Percentiles rank a stretch among this genome's conserved stretches.
phyloP scores from a whole-genome alignment of 2,797 vertebrate species.

The Sebastes kiyomatsui region DNA sequence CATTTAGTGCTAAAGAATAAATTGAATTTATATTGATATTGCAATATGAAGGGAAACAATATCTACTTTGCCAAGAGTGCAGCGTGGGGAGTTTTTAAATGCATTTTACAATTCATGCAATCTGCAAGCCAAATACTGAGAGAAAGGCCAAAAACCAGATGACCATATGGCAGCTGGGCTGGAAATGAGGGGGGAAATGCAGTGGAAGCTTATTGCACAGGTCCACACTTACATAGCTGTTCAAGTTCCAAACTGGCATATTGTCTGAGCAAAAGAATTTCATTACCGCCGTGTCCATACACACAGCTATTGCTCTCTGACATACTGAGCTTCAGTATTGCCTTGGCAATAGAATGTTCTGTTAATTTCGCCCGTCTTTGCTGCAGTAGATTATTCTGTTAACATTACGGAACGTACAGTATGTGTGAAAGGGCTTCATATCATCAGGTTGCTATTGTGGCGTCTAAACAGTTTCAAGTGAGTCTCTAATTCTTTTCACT shows the following conservation, averaged over 20 bases:
- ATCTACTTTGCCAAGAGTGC: slow-evolving; percentile 27
- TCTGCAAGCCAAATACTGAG: slow-evolving; percentile 1
- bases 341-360: background rate
- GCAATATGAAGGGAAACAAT: slow-evolving; percentile 40
- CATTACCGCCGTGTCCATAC: background rate
- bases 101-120: slow-evolving; percentile 27
- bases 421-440: background rate
- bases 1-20: slow-evolving; percentile 26
- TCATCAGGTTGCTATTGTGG: background rate
- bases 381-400: background rate
- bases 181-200: background rate
- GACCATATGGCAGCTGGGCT: background rate
- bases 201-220: background rate
- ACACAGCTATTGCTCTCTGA: background rate
- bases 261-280: background rate
- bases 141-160: slow-evolving; percentile 6
- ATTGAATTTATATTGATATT: slow-evolving; percentile 49
- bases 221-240: background rate
- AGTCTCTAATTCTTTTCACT: background rate
- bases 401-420: background rate
- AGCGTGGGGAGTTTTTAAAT: slow-evolving; percentile 26
- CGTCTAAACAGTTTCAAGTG: background rate
- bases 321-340: background rate
- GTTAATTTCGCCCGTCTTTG: background rate
- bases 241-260: background rate